Evolutionary conservation across 2,888 invertebrate genomes (phyloP), one percentile per base, ranked within the genome.

Genomic region (Volucella inanis): DNA sequence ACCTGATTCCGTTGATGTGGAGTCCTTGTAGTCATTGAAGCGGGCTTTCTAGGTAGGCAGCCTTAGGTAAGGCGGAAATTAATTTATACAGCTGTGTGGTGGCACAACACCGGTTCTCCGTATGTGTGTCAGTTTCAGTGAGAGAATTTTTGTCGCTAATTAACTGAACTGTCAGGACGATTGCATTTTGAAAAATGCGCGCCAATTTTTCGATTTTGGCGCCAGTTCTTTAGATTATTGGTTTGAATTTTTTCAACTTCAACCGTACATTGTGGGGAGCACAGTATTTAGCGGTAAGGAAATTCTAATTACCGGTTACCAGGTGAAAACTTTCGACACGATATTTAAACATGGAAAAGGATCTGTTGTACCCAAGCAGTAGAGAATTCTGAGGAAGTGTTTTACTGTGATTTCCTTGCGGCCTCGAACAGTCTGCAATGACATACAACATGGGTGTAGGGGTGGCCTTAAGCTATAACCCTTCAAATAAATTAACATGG

Each of bases 281-380:
- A 31, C 0, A 6, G 82, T 72, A 79, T 75, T 79, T 38, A 64
- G 55, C 62, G 52, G 10, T 15, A 59, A 67, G 72, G 72, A 77
- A 85, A 81, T 62, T 81, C 81, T 81, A 81, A 85, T 81, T 81
- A 77, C 81, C 85, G 85, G 85, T 81, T 81, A 77, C 72, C 72
- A 85, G 45, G 12, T 18, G 12, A 22, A 49, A 14, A 31, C 62
- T 22, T 10, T 41, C 49, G 11, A 8, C 1, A 14, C 1, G n/a
- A 14, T 49, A 14, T 49, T 14, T 14, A 74, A 45, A 61, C 31
- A 64, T 39, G 41, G 43, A 67, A 70, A 59, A 55, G 75, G 68
- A 70, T 43, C 22, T 45, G 65, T 55, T 62, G 50, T 55, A 52
- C 43, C 47, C 64, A 18, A 64, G 22, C 31, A 18, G 65, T 71